Percentiles rank a stretch among this genome's conserved stretches.
Evolutionary conservation across 2,113 vertebrate genomes (phyloP).

Genomic region (Porphyrio hochstetteri): DNA sequence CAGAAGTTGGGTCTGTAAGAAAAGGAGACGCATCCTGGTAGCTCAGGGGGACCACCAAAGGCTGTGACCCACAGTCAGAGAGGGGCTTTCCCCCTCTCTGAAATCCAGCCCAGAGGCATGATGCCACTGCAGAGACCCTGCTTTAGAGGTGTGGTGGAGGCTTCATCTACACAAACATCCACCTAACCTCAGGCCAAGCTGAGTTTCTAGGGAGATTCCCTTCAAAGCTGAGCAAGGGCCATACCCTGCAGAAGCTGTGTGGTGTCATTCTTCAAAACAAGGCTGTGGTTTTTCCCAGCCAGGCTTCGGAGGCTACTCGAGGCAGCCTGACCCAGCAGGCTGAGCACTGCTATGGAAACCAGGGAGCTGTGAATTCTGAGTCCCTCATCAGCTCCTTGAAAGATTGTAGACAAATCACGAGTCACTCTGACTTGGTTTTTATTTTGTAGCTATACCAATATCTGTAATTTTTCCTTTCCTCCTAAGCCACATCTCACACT

Average conservation of each 20-base stretch:
- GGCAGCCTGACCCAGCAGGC: background rate
- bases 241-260: background rate
- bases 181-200: background rate
- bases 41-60: background rate
- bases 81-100: background rate
- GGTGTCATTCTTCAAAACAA: background rate
- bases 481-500: conserved; percentile 4
- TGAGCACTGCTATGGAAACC: background rate
- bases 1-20: background rate
- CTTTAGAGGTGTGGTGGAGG: background rate
- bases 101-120: background rate
- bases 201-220: background rate
- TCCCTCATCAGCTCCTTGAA: background rate
- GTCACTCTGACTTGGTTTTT: background rate
- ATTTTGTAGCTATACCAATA: background rate
- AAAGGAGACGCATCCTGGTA: background rate
- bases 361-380: background rate
- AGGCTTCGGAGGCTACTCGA: background rate
- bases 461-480: background rate
- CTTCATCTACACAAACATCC: background rate
- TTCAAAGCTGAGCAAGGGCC: background rate
- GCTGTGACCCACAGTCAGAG: background rate
- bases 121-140: background rate
- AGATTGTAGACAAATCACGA: background rate
- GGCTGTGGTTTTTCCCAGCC: background rate